A percentile compares a stretch with the other conserved stretches of the same genome.
Conservation (phyloP, 2,888 invertebrate genomes). For the Branchellion lobata region DNA sequence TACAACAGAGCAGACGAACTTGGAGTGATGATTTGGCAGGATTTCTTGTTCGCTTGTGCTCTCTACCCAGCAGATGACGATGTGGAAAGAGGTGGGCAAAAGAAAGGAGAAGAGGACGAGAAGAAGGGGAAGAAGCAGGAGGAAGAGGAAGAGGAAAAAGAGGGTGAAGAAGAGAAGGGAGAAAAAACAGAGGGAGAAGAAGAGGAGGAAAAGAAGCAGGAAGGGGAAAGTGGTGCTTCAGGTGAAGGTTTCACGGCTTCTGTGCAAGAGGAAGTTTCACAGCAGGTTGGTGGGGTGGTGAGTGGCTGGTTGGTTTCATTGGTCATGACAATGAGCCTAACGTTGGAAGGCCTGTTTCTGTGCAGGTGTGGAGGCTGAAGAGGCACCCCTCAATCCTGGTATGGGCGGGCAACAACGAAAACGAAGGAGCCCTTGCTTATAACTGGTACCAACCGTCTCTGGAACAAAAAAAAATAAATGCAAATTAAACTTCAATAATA, state of each 20-base stretch:
- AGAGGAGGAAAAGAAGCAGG: too few relatives aligned
- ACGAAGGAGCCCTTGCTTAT: slow-evolving; percentile 81
- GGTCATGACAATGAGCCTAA: too few relatives aligned
- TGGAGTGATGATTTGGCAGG: slow-evolving; percentile 94
- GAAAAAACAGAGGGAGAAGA: too few relatives aligned
- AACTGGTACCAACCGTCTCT: slow-evolving; percentile 74
- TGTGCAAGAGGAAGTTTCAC: slow-evolving; percentile 75
- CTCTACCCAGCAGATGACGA: slow-evolving; percentile 81
- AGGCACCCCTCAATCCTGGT: slow-evolving; percentile 82
- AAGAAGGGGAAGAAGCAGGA: too few relatives aligned
- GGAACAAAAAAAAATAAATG: slow-evolving; percentile 61
- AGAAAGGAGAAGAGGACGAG: too few relatives aligned
- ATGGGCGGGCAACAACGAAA: slow-evolving; percentile 95
- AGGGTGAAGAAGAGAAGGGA: too few relatives aligned
- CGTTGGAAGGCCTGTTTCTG: too few relatives aligned
- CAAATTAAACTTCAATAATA: background rate
- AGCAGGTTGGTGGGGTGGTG: slow-evolving; percentile 75
- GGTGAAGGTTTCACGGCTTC: slow-evolving; percentile 75
- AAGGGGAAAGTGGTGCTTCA: too few relatives aligned
- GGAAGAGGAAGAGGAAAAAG: too few relatives aligned
- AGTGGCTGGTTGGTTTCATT: too few relatives aligned
- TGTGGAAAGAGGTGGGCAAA: too few relatives aligned
- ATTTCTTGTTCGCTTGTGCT: slow-evolving; percentile 92
- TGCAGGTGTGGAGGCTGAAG: slow-evolving; percentile 70
- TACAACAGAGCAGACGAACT: slow-evolving; percentile 80